These are phyloP conservation scores for Nerophis lumbriciformis DNA, from an alignment of 2,113 vertebrate genomes.

Conservation along the genomic window DNA sequence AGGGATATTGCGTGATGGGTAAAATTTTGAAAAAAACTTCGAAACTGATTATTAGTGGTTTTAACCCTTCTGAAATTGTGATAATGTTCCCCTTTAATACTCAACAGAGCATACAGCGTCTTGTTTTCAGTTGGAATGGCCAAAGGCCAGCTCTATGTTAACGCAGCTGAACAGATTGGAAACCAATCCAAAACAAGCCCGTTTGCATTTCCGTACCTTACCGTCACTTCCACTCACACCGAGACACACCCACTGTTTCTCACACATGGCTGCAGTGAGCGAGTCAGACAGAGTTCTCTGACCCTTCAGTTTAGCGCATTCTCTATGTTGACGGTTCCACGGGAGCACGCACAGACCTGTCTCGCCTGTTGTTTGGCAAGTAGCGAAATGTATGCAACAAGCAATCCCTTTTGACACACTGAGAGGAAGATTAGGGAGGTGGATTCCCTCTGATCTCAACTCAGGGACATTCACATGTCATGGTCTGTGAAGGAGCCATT, in stretches of 20 bases:
- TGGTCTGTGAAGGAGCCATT: background rate
- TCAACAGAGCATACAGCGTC: no score
- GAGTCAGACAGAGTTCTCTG: slow-evolving; percentile 18
- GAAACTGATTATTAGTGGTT: no score
- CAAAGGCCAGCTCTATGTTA: slow-evolving; percentile 20
- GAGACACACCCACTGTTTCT: slow-evolving; percentile 20
- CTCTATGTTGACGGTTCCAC: background rate
- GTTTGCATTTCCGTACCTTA: slow-evolving; percentile 4
- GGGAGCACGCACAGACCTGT: slow-evolving; percentile 21
- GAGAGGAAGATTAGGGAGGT: background rate
- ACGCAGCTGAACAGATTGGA: slow-evolving; percentile 22
- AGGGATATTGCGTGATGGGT: no score
- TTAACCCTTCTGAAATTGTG: no score
- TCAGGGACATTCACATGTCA: background rate
- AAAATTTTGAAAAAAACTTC: no score
- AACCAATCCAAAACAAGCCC: slow-evolving; percentile 23
- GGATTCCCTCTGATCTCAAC: background rate
- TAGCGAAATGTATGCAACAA: slow-evolving; percentile 14
- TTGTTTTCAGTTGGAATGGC: slow-evolving; percentile 4
- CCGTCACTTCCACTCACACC: slow-evolving; percentile 2
- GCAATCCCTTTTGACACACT: slow-evolving; percentile 14
- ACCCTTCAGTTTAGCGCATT: slow-evolving; percentile 12
- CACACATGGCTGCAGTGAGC: slow-evolving; percentile 26
- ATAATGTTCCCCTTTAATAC: no score
- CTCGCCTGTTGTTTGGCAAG: background rate